Evolutionary conservation across 2,113 vertebrate genomes (phyloP).

Genomic region (Sardina pilchardus): DNA sequence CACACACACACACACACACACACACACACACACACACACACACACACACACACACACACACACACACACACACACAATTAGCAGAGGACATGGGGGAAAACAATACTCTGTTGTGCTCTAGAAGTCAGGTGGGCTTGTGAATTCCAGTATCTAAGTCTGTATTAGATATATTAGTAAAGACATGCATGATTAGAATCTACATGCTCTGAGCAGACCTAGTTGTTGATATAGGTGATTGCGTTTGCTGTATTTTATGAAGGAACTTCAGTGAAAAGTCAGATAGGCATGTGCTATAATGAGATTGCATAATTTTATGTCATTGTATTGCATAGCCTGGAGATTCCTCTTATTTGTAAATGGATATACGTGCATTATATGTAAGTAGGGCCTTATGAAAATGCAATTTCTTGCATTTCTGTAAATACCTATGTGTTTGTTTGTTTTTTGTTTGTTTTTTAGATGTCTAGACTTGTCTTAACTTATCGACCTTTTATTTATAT

Average conservation of each 20-base stretch:
- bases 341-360: not conserved
- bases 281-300: not conserved
- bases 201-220: not conserved
- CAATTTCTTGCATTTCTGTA: not conserved
- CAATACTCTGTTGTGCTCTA: not conserved
- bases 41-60: not conserved
- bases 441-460: not conserved
- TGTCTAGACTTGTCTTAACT: not conserved
- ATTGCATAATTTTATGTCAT: not conserved
- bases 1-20: not conserved
- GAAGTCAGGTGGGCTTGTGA: not conserved
- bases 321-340: not conserved
- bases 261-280: not conserved
- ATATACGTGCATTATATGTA: not conserved
- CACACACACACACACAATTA: not conserved
- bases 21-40: not conserved
- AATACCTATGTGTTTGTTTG: not conserved
- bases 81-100: not conserved
- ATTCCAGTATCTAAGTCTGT: not conserved
- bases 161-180: not conserved
- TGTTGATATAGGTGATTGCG: not conserved
- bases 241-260: not conserved
- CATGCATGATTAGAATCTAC: not conserved
- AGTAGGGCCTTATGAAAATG: slow-evolving; percentile 3
- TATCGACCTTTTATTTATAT: not conserved